Evolutionary conservation across 2,797 vertebrate genomes (phyloP), one percentile per base, ranked within the genome.

Genomic region (Salmo trutta): DNA sequence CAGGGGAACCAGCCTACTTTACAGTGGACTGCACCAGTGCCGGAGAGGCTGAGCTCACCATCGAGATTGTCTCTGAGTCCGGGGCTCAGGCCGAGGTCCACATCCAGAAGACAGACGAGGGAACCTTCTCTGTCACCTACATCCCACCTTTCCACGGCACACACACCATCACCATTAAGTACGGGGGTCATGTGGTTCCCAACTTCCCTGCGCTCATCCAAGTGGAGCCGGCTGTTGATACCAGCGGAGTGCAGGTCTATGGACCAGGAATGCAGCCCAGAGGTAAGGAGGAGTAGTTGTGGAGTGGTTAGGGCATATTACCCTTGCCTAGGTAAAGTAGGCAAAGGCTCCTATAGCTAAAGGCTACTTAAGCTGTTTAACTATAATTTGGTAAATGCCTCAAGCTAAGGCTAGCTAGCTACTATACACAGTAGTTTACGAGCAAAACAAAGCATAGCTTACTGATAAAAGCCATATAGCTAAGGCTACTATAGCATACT

Each of bases 161-260:
- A 52, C 97, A 99, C 91, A 98, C 96, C 86, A 96, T 99, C 84
- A 99, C 96, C 56, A 96, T 99, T 89, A 98, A 97, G 72, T 99
- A 99, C 0, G 97, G 97, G 0, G 97, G 97, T 0, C 94, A 94
- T 16, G 86, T 95, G 0, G 96, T 99, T 2, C 97, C 98, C 80
- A 96, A 96, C 64, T 98, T 97, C 87, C 97, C 98, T 3, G 93
- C 95, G 69, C 93, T 92, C 0, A 93, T 99, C 80, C 94, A 96
- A 1, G 95, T 99, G 0, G 97, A 98, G 66, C 97, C 97, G 0
- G 94, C 97, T 0, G 82, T 99, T 0, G 97, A 99, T 77, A 98
- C 97, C 79, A 95, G 93, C 0, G 95, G 94, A 0, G 84, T 99
- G 75, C 97, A 96, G 78, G 97, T 99, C 70, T 99, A 96, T 0